Base-by-base conservation (phyloP, 2,888 invertebrate genomes). In the Thyatira batis region DNA sequence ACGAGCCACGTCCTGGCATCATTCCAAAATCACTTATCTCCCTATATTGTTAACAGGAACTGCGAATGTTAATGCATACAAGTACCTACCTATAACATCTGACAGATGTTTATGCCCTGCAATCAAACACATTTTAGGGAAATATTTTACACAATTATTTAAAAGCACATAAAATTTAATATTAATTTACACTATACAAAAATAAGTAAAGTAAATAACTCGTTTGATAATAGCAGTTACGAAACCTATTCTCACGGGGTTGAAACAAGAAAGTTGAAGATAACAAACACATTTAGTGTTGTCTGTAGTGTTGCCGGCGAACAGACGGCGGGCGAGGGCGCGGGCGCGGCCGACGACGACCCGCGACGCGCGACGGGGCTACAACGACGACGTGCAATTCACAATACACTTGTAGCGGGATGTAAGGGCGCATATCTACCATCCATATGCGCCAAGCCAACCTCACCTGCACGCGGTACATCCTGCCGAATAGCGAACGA, bases 11-110 rank as follows among this genome's bases (percentile, higher is more conserved):
- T 82, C 83, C 89, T 91, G 91, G 91, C 91, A 73, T 80, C 82
- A 84, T 78, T 89, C 91, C 91, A 91, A 87, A 87, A 87, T 89
- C 89, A 87, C 89, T 89, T 87, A 88, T 87, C 87, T 85, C 82
- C 80, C 82, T 80, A 77, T 80, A 83, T 76, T 76, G 82, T 82
- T 81, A 80, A 81, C 81, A 81, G 74, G 76, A 75, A 73, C 70
- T 65, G 65, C 65, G 62, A 71, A 62, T 61, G 61, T 48, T 48
- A 25, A 25, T 27, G 17, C 48, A 13, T 10, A 10, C 8, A 48
- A 9, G 27, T 48, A 20, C 10, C 10, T 20, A 17, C 6, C n/a
- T n/a, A 13, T 45, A 23, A 45, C 45, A 33, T 30, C 9, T 30
- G n/a, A n/a, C n/a, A n/a, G n/a, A n/a, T n/a, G n/a, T n/a, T n/a